Conservation (phyloP, 1,140 invertebrate species). For the Acromyrmex charruanus region DNA sequence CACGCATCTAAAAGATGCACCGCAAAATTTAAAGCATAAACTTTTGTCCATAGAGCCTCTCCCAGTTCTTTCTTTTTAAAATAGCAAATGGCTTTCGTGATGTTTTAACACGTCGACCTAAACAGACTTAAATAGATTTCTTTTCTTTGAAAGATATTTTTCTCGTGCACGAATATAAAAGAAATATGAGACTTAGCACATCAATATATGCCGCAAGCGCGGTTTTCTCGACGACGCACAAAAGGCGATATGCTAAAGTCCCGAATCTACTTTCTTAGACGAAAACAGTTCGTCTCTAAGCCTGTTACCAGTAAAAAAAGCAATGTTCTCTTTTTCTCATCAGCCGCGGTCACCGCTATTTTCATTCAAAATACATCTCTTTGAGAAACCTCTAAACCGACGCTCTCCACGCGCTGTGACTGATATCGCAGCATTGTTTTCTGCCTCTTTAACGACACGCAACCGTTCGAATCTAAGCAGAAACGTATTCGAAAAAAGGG, state of each 20-base stretch:
- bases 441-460: conserved; percentile 39
- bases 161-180: conserved; percentile 26
- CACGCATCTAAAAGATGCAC: conserved; percentile 19
- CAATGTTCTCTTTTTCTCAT: neutral
- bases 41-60: neutral
- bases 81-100: conserved; percentile 44
- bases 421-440: conserved; percentile 57
- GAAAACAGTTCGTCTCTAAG: conserved; percentile 39
- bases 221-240: conserved; percentile 21
- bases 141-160: conserved; percentile 27
- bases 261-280: conserved; percentile 51
- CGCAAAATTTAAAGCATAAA: conserved; percentile 36
- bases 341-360: conserved; percentile 43
- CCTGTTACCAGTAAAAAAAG: conserved; percentile 31
- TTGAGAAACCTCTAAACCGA: conserved; percentile 37
- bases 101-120: conserved; percentile 21
- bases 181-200: neutral
- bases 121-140: conserved; percentile 46
- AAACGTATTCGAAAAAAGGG: conserved; percentile 52
- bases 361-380: conserved; percentile 70
- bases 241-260: conserved; percentile 56
- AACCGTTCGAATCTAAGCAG: conserved; percentile 60
- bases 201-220: conserved; percentile 18
- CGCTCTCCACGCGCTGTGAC: conserved; percentile 56
- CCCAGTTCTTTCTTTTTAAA: conserved; percentile 2